Evolutionary conservation across 1,140 invertebrate genomes (phyloP), one percentile per base, ranked within the genome.

Genomic region (Adelges cooleyi): DNA sequence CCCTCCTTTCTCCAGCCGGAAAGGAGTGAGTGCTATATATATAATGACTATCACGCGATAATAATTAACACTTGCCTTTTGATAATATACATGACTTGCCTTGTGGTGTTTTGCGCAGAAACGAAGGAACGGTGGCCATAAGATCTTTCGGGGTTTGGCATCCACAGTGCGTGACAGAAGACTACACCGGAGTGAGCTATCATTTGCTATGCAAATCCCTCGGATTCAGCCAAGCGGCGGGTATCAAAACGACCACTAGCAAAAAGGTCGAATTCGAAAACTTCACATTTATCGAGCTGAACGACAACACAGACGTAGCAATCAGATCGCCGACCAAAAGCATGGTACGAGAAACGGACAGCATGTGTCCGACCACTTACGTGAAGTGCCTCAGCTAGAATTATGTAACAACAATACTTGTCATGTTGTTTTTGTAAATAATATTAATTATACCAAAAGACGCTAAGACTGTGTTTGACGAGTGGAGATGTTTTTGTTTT

Each of bases 121-220:
- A 67, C 17, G 75, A 75, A 23, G 81, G 82, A 2, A 79, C 83
- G 71, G 74, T 84, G 0, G 72, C 81, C 25, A 72, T 74, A 10
- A 74, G 77, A 44, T 76, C 75, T 2, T 79, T 76, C 38, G 83
- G 83, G 4, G 72, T 82, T 23, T 83, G 81, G 80, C 79, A 83
- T 54, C 73, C 78, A 0, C 77, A 80, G 66, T 85, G 83, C 70
- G 80, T 79, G 36, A 70, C 66, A 9, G 42, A 33, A 8, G 66
- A 67, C 15, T 49, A 59, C 44, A 67, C 66, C 3, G 13, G 27
- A 15, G 11, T 67, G 5, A 22, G 50, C n/a, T 49, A 54, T 3
- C 23, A 67, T 36, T 18, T 10, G 10, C 23, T 67, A 18, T 67
- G 66, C 46, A 20, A 38, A 18, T 18, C 18, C 17, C n/a, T 54